Percentiles rank a stretch among this genome's conserved stretches.
phyloP scores from a whole-genome alignment of 2,888 invertebrate species.

The Ecliptopera silaceata region DNA sequence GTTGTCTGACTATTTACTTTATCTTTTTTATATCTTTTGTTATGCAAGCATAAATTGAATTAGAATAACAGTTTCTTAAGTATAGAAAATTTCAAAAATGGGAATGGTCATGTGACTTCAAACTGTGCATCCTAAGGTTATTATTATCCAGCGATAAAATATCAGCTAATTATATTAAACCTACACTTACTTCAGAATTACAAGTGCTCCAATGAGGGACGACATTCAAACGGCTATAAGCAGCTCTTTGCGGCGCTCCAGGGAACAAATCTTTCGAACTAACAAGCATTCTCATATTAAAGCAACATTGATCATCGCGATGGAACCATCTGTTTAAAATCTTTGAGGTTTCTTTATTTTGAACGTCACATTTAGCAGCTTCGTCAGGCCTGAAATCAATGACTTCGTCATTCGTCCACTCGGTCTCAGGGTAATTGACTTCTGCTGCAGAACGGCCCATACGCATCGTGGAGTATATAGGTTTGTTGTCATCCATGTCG shows the following conservation, averaged over 20 bases:
- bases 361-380: conserved; percentile 51
- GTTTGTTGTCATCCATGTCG: conserved; percentile 41
- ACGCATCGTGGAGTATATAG: conserved; percentile 46
- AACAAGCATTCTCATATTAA: conserved; percentile 51
- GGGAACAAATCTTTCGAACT: conserved; percentile 49
- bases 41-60: no score
- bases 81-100: no score
- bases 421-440: conserved; percentile 13
- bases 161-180: no score
- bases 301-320: conserved; percentile 52
- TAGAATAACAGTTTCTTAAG: no score
- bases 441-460: conserved; percentile 37
- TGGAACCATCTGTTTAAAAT: conserved; percentile 31
- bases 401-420: conserved; percentile 40
- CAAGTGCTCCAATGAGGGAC: conserved; percentile 63
- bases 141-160: no score
- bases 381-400: conserved; percentile 41
- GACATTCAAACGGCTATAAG: conserved; percentile 52
- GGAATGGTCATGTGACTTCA: no score
- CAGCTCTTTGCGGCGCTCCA: conserved; percentile 48
- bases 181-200: conserved; percentile 43
- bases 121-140: no score
- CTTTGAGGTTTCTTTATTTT: conserved; percentile 36
- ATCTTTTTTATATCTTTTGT: no score
- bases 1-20: no score